Conservation (phyloP, 2,888 invertebrate species). For the Neoascia interrupta region DNA sequence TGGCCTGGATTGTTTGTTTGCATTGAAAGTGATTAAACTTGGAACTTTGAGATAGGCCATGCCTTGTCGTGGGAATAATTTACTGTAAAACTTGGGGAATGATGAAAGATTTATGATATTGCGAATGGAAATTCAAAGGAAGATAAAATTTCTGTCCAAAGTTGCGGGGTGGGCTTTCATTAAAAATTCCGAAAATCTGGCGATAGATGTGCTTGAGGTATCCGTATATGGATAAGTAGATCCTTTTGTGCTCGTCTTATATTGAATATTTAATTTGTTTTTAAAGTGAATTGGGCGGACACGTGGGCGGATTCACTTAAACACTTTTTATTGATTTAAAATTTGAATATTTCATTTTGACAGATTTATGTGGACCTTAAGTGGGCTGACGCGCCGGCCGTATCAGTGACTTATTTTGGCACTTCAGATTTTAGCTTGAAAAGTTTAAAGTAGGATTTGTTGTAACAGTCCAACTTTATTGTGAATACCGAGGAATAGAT, state of each 20-base stretch:
- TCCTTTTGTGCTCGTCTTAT: too few relatives aligned
- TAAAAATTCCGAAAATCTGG: background rate
- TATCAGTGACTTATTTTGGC: too few relatives aligned
- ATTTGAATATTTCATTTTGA: conserved; percentile 58
- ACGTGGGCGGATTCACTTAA: background rate
- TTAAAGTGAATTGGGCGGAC: too few relatives aligned
- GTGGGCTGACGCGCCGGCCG: too few relatives aligned
- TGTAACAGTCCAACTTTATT: too few relatives aligned
- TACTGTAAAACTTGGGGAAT: conserved; percentile 46
- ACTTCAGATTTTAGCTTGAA: too few relatives aligned
- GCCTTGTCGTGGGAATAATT: conserved; percentile 39
- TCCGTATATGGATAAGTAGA: background rate
- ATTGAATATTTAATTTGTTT: too few relatives aligned
- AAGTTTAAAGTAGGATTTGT: too few relatives aligned
- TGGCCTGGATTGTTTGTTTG: conserved; percentile 45
- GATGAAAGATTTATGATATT: conserved; percentile 42
- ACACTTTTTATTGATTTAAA: conserved; percentile 28
- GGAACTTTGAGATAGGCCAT: conserved; percentile 49
- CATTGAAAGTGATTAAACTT: conserved; percentile 39
- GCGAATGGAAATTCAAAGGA: conserved; percentile 8
- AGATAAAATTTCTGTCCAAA: conserved; percentile 6
- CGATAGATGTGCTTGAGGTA: background rate
- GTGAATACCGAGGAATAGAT: too few relatives aligned
- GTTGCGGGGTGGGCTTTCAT: background rate
- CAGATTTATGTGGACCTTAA: conserved; percentile 11